A percentile compares a stretch with the other conserved stretches of the same genome.
Evolutionary conservation across 2,113 vertebrate species (phyloP).

Genomic region (Thamnaconus septentrionalis): DNA sequence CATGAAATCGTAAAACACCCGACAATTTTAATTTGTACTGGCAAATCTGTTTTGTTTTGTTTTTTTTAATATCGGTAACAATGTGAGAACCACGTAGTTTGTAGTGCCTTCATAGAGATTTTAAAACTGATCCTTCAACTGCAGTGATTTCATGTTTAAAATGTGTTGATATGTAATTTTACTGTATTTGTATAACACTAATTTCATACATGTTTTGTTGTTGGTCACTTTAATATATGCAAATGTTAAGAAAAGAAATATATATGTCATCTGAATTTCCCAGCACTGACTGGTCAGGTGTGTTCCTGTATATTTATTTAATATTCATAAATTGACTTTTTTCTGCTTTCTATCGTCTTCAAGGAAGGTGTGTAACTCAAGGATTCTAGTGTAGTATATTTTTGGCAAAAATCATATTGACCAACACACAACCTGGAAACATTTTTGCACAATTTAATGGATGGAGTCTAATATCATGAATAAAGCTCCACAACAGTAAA

Average conservation of each 20-base stretch:
- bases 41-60: slow-evolving; percentile 12
- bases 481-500: slow-evolving; percentile 19
- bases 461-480: slow-evolving; percentile 44
- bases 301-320: slow-evolving; percentile 24
- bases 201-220: slow-evolving; percentile 8
- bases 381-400: slow-evolving; percentile 1
- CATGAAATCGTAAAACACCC: slow-evolving; percentile 1
- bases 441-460: slow-evolving; percentile 42
- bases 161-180: slow-evolving; percentile 27
- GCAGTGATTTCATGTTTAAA: slow-evolving; percentile 23
- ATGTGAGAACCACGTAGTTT: slow-evolving; percentile 25
- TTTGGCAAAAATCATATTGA: slow-evolving; percentile 22
- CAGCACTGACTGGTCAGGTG: not conserved
- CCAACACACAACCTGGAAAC: slow-evolving; percentile 21
- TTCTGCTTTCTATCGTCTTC: no score
- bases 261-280: slow-evolving; percentile 19
- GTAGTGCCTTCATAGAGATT: slow-evolving; percentile 58
- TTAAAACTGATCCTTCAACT: slow-evolving; percentile 35
- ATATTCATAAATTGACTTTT: not conserved
- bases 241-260: not conserved
- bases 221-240: slow-evolving; percentile 17
- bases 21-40: not conserved
- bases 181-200: slow-evolving; percentile 15
- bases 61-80: slow-evolving; percentile 29
- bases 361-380: not conserved